phyloP scores from a whole-genome alignment of 2,888 invertebrate genomes.

The Timandra comae region DNA sequence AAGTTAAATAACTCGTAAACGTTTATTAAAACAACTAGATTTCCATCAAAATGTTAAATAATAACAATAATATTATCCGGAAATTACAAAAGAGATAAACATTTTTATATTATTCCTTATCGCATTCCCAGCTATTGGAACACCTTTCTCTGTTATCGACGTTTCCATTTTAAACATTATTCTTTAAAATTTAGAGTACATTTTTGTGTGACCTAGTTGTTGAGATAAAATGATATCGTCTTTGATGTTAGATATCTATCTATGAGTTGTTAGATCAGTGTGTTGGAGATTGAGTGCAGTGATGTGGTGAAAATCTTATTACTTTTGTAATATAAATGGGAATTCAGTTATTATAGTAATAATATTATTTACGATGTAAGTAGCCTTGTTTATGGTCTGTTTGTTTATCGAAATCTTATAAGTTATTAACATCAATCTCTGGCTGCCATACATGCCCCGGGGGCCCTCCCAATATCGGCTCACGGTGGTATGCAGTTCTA shows the following conservation, averaged over 20 bases:
- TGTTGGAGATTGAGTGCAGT: constrained; percentile 7
- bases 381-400: no score
- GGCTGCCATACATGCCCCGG: no score
- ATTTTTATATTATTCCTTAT: constrained; percentile 22
- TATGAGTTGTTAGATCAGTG: constrained; percentile 14
- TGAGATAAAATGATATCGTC: constrained; percentile 18
- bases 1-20: no score
- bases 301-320: constrained; percentile 8
- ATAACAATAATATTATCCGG: no score
- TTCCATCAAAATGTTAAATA: no score
- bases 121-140: constrained; percentile 19
- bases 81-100: constrained; percentile 22
- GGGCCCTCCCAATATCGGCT: no score
- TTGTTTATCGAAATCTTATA: no score
- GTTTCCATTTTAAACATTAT: constrained; percentile 16
- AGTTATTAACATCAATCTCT: no score
- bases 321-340: not conserved
- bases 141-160: constrained; percentile 16
- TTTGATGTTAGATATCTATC: constrained; percentile 26
- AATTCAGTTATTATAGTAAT: no score
- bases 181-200: constrained; percentile 11
- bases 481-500: no score
- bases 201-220: constrained; percentile 8
- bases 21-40: no score
- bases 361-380: no score